Evolutionary conservation across 2,113 vertebrate genomes (phyloP), one percentile per base, ranked within the genome.

Genomic region (Epinephelus moara): DNA sequence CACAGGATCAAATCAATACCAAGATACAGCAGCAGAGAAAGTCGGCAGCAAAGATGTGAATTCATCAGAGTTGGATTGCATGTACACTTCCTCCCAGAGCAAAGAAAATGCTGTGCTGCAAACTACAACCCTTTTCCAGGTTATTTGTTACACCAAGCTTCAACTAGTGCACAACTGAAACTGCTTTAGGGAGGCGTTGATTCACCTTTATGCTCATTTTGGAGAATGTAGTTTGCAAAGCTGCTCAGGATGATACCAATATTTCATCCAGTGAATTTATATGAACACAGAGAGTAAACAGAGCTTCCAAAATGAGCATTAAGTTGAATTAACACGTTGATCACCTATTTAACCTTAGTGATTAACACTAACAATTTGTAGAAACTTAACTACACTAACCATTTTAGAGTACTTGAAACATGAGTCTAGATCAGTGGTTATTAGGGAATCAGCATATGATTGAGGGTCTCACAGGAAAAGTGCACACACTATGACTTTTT

Each of bases 1-100:
- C 74, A 52, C 74, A 71, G 85, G 69, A 82, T 71, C 49, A 49
- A 86, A 93, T 92, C 88, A 78, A 92, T 90, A 83, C 42, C 33
- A 14, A 56, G 77, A 61, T 52, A 56, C 75, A 49, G 72, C 75
- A 49, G 72, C 52, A 62, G 79, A 85, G 49, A 78, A 64, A 80
- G 75, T 69, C 70, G 3, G 73, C 0, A 63, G 56, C 45, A 62
- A 73, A 66, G 60, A 88, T 62, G 86, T 68, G 64, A 75, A 82
- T 60, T 85, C 78, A 77, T 76, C 62, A 79, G 53, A 72, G 52
- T 4, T 21, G 21, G 66, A 81, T 76, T 47, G 37, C 13, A 53
- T 80, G 81, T 56, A 37, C 30, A 30, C 47, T 75, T 79, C 59
- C 57, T 56, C 5, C 30, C 61, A 70, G 70, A 23, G 75, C 37